Percentiles rank a stretch among this genome's conserved stretches.
Conservation (phyloP, 2,113 vertebrate genomes). For the Lonchura striata region DNA sequence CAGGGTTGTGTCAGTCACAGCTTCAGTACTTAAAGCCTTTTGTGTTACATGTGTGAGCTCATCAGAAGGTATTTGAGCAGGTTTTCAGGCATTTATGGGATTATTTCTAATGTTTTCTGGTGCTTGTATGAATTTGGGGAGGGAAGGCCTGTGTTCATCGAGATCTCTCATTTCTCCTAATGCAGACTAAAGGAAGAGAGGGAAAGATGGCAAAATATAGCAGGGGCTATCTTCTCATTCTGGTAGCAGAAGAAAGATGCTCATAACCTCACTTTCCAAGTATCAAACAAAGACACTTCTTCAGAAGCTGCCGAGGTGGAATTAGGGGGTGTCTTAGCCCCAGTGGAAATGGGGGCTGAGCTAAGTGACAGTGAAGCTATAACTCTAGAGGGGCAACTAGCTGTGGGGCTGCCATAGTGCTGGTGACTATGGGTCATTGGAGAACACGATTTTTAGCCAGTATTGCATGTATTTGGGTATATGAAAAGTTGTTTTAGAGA, state of each 20-base stretch:
- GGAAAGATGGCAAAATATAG: neutral
- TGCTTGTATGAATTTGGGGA: neutral
- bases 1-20: neutral
- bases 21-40: neutral
- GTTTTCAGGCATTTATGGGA: neutral
- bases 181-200: neutral
- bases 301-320: neutral
- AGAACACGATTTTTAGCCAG: neutral
- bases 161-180: neutral
- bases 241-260: neutral
- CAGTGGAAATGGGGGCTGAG: neutral
- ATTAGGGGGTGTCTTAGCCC: accelerated
- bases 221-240: neutral
- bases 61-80: neutral
- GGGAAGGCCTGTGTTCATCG: neutral
- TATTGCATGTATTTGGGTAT: neutral
- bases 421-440: neutral
- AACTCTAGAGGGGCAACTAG: neutral
- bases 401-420: neutral
- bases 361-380: neutral
- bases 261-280: neutral
- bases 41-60: neutral
- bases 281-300: neutral
- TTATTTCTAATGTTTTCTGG: neutral
- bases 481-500: neutral